Evolutionary conservation across 2,797 vertebrate species (phyloP).

Genomic region (Oceanodroma leucorhoa): DNA sequence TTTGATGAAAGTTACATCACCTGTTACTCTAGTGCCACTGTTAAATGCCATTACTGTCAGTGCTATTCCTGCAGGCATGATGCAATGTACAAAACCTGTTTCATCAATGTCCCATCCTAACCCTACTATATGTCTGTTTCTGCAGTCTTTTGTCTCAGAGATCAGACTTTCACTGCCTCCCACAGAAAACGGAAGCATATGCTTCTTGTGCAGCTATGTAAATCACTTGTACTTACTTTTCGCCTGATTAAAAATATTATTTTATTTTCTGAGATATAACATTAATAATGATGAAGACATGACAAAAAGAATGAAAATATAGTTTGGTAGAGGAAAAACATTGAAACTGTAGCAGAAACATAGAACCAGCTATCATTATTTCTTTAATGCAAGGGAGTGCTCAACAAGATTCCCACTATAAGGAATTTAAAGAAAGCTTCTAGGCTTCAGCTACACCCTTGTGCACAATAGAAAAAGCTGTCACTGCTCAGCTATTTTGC

Average conservation of each 20-base stretch:
- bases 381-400: background rate
- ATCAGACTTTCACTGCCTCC: background rate
- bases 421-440: background rate
- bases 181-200: background rate
- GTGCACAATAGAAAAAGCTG: background rate
- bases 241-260: background rate
- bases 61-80: background rate
- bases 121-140: background rate
- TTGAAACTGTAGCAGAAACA: background rate
- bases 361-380: background rate
- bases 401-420: background rate
- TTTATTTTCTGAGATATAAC: background rate
- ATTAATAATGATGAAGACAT: background rate
- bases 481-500: background rate
- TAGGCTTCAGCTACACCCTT: background rate
- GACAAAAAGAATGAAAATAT: background rate
- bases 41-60: background rate
- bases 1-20: background rate
- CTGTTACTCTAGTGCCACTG: background rate
- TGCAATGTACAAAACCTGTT: background rate
- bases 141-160: background rate
- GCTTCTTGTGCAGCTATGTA: background rate
- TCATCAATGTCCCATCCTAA: background rate
- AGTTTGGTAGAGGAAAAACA: accelerated
- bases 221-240: background rate